These are phyloP conservation scores for Drosophila kanekoi DNA, from an alignment of 2,888 invertebrate genomes.

Conservation along the genomic window DNA sequence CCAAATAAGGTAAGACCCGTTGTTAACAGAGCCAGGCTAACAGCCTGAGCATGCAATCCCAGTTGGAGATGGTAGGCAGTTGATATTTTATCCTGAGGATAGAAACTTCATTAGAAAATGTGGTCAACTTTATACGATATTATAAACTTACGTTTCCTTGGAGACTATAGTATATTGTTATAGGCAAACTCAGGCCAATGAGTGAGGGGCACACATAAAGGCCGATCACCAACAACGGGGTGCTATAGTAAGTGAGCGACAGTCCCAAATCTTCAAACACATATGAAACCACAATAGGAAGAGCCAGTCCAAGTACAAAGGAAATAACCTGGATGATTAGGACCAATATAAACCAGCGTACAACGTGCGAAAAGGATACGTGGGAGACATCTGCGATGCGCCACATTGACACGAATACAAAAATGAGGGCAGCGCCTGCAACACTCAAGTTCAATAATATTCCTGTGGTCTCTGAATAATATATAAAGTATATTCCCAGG, in stretches of 20 bases:
- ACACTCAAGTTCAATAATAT: conserved; percentile 82
- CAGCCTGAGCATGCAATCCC: conserved; percentile 78
- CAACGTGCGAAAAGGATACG: conserved; percentile 19
- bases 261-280: conserved; percentile 82
- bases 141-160: conserved; percentile 66
- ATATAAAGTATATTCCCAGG: conserved; percentile 88
- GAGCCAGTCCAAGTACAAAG: conserved; percentile 73
- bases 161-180: conserved; percentile 68
- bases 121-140: fast-evolving
- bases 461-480: conserved; percentile 86
- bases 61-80: conserved; percentile 74
- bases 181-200: conserved; percentile 77
- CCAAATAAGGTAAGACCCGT: conserved; percentile 61
- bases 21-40: conserved; percentile 68
- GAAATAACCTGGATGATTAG: conserved; percentile 49
- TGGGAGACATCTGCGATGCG: conserved; percentile 66
- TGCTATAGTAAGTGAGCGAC: conserved; percentile 87
- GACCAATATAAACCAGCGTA: conserved; percentile 49
- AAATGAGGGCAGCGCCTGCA: conserved; percentile 80
- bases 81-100: conserved; percentile 66
- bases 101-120: neutral
- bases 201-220: conserved; percentile 81
- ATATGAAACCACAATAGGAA: conserved; percentile 81
- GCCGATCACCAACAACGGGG: conserved; percentile 86
- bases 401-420: conserved; percentile 70